Conservation (phyloP, 2,888 invertebrate species). For the Luperina testacea region DNA sequence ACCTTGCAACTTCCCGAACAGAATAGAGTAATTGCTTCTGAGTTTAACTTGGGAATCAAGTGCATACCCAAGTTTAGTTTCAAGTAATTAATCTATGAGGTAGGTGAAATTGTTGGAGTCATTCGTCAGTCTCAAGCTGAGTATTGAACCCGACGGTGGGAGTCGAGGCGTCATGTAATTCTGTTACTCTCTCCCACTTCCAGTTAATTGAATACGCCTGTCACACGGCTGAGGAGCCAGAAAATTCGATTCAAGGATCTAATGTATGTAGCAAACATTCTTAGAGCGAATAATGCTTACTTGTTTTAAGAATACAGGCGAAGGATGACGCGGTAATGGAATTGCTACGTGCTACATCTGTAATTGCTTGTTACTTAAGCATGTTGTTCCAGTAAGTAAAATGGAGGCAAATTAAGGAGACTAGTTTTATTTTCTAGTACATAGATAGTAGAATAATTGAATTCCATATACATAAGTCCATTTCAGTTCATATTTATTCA, state of each 20-base stretch:
- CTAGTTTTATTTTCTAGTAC: not conserved
- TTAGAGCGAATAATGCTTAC: constrained; percentile 46
- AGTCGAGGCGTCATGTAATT: constrained; percentile 72
- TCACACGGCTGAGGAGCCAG: constrained; percentile 66
- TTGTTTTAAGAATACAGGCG: constrained; percentile 42
- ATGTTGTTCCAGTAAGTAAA: constrained; percentile 17
- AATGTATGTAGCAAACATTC: constrained; percentile 61
- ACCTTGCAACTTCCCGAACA: constrained; percentile 54
- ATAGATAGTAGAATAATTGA: not conserved
- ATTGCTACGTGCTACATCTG: constrained; percentile 38
- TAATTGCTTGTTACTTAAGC: constrained; percentile 39
- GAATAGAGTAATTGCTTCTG: constrained; percentile 76
- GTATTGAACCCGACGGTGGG: constrained; percentile 68
- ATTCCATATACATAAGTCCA: not conserved
- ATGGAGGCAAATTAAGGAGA: constrained; percentile 4
- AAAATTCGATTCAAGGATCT: constrained; percentile 69
- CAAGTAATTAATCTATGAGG: constrained; percentile 74
- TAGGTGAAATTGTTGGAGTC: constrained; percentile 69
- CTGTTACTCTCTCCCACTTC: constrained; percentile 72
- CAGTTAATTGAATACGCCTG: constrained; percentile 77
- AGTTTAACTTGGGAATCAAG: constrained; percentile 74
- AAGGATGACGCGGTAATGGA: constrained; percentile 41
- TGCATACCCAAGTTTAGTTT: constrained; percentile 74
- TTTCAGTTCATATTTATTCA: not conserved
- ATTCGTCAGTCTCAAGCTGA: constrained; percentile 70